Conservation (phyloP, 30 jellyfish, hydroid and myxozoan species). For the Morbakka virulenta region DNA sequence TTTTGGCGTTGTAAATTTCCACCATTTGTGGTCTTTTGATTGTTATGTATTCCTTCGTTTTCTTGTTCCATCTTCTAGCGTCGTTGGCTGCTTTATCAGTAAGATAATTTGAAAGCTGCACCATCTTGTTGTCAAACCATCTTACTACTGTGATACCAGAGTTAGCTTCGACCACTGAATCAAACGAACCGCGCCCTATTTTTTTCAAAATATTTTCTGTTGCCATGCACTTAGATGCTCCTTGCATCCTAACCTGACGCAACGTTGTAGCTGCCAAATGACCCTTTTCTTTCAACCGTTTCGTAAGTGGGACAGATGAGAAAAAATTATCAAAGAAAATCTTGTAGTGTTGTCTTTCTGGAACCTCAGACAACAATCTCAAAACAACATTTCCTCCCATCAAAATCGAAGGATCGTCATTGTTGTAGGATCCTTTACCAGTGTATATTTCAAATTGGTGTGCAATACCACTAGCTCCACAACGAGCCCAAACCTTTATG, state of each 20-base stretch:
- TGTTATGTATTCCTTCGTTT: not conserved
- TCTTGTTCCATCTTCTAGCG: slow-evolving; percentile 29
- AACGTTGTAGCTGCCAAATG: too few relatives aligned
- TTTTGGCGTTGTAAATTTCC: slow-evolving; percentile 5
- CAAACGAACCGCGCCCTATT: too few relatives aligned
- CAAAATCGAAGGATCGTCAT: not conserved
- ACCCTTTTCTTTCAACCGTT: too few relatives aligned
- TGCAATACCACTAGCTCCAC: slow-evolving; percentile 30
- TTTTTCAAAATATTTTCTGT: too few relatives aligned
- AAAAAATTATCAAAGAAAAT: not conserved
- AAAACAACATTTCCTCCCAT: not conserved
- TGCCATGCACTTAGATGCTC: not conserved
- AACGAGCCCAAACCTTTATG: slow-evolving; percentile 40
- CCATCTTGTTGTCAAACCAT: slow-evolving; percentile 9
- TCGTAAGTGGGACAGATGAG: too few relatives aligned
- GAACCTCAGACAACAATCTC: not conserved
- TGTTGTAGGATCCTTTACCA: too few relatives aligned
- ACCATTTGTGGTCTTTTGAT: slow-evolving; percentile 31
- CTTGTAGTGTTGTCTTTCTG: not conserved
- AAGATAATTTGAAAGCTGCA: slow-evolving; percentile 20
- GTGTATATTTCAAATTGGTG: slow-evolving; percentile 28
- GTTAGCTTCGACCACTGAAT: too few relatives aligned
- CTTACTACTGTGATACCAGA: too few relatives aligned
- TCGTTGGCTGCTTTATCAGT: slow-evolving; percentile 2
- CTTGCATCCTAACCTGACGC: not conserved